A percentile compares a stretch with the other conserved stretches of the same genome.
phyloP scores from a whole-genome alignment of 1,140 invertebrate genomes.

The Alviniconcha marisindica region DNA sequence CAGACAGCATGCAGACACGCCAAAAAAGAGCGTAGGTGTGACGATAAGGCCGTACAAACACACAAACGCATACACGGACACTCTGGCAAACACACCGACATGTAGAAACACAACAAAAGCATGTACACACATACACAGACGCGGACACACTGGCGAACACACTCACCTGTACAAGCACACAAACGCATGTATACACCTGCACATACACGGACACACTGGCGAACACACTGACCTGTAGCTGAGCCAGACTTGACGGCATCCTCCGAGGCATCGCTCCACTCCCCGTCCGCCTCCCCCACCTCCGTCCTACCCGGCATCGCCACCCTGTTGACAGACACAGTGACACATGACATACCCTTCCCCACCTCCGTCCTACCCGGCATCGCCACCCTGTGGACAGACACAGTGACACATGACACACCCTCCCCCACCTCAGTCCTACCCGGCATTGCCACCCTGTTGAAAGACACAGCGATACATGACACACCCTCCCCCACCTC shows the following conservation, averaged over 20 bases:
- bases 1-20: neutral
- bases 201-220: neutral
- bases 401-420: too few species aligned
- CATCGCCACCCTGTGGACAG: neutral
- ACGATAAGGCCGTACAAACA: neutral
- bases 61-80: neutral
- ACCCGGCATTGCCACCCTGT: too few species aligned
- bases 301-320: constrained; percentile 34
- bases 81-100: neutral
- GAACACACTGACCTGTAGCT: constrained; percentile 17
- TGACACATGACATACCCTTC: too few species aligned
- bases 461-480: neutral
- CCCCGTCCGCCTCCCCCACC: constrained; percentile 32
- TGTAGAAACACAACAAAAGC: neutral
- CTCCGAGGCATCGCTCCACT: constrained; percentile 40
- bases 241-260: constrained; percentile 43
- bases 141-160: neutral
- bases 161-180: neutral
- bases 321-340: neutral
- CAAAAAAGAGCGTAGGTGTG: neutral
- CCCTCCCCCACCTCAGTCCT: too few species aligned
- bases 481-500: too few species aligned
- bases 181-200: neutral
- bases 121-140: neutral
- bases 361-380: too few species aligned